These are phyloP conservation scores for Pedionomus torquatus DNA, from an alignment of 2,113 vertebrate species.

Conservation along the genomic window DNA sequence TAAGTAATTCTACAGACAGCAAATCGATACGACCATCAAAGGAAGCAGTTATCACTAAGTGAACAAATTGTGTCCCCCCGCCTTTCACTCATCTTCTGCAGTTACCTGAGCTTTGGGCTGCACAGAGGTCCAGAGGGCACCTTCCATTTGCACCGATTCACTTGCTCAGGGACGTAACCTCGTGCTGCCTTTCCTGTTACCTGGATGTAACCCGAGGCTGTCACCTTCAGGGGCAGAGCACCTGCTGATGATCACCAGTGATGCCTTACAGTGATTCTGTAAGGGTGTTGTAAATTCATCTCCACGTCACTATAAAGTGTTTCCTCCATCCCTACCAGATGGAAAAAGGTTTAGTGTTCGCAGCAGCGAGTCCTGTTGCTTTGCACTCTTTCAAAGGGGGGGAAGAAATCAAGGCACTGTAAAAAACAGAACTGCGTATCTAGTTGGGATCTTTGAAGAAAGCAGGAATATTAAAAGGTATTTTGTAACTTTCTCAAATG, in stretches of 20 bases:
- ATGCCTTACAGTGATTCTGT: background rate
- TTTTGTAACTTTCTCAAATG: background rate
- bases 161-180: background rate
- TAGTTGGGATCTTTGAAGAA: background rate
- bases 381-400: background rate
- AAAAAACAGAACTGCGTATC: background rate
- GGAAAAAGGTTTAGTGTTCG: background rate
- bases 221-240: background rate
- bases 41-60: background rate
- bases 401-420: background rate
- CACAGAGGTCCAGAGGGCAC: background rate
- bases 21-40: background rate
- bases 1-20: background rate
- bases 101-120: background rate
- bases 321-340: background rate
- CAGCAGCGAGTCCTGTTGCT: background rate
- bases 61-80: background rate
- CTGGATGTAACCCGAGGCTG: no score
- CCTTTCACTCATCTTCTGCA: background rate
- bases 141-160: accelerated
- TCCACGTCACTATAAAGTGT: accelerated
- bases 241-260: background rate
- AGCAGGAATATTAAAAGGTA: background rate
- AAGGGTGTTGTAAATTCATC: background rate
- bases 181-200: background rate